Evolutionary conservation across 2,888 invertebrate species (phyloP), one percentile per base, ranked within the genome.

Genomic region (Xestia ashworthii): DNA sequence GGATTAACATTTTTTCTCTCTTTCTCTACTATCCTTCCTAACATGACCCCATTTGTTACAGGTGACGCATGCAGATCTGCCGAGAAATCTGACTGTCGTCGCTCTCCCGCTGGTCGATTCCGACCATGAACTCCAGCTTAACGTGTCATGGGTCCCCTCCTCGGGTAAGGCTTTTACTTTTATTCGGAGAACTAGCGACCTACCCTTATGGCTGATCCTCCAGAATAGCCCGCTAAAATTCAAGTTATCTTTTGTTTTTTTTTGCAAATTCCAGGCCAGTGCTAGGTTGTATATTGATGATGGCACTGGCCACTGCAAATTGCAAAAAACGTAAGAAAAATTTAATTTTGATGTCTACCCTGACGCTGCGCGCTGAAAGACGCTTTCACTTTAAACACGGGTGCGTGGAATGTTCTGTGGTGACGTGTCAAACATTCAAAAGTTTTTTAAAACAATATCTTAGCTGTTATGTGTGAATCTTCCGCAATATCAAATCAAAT

Each of bases 71-170:
- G 95, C 95, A 0, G 93, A 93, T 0, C 81, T 93, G 3, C 95
- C 95, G 0, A 91, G 74, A 3, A 89, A 89, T 0, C 88, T 96
- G 41, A 84, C 88, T 0, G 95, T 91, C 5, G 85, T 86, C 65
- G 94, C 95, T 0, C 77, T 93, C 12, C 94, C 95, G 0, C 87
- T 95, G 9, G 73, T 87, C 16, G 90, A 91, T 41, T 92, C 95
- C 0, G 93, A 96, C 85, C 95, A 96, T 74, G 95, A 96, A 86
- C 91, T 96, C 1, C 91, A 90, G 84, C 91, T 96, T 78, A 96
- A 96, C 82, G 93, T 96, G 8, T 91, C 96, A 1, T 96, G 96
- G 96, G 76, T 86, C 1, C 93, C 91, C 1, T 86, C 94, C 48
- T 66, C 84, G n/a, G 94, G 96, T 96, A 90, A 87, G 85, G 3